Evolutionary conservation across 2,113 vertebrate species (phyloP).

Genomic region (Macroglossus sobrinus): DNA sequence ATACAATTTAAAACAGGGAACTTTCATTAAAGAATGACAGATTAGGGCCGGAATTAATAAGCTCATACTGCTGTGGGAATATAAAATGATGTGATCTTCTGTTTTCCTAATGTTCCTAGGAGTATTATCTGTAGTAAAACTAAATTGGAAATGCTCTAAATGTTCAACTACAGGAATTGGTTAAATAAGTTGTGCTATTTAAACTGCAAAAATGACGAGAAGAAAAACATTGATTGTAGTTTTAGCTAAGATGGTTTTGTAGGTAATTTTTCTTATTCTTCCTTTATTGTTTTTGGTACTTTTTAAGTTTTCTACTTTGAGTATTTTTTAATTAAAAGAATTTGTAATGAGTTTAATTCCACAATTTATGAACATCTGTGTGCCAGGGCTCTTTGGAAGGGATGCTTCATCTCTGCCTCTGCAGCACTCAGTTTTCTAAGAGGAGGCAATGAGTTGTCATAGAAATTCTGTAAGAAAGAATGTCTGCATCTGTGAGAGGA

Average conservation of each 20-base stretch:
- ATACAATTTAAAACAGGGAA: not conserved
- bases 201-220: not conserved
- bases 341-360: not conserved
- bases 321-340: conserved; percentile 19
- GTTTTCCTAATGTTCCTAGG: not conserved
- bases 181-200: not conserved
- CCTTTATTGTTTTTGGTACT: not conserved
- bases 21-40: not conserved
- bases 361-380: not conserved
- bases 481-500: not conserved
- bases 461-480: not conserved
- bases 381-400: not conserved
- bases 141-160: not conserved
- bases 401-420: not conserved
- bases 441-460: not conserved
- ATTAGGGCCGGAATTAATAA: not conserved
- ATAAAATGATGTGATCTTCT: not conserved
- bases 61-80: not conserved
- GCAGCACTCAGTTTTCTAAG: not conserved
- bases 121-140: not conserved
- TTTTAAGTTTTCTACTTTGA: not conserved
- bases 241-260: not conserved
- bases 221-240: not conserved
- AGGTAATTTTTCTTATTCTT: not conserved
- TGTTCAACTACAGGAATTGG: not conserved